Conservation (phyloP, 2,113 vertebrate genomes). For the Petromus typicus region DNA sequence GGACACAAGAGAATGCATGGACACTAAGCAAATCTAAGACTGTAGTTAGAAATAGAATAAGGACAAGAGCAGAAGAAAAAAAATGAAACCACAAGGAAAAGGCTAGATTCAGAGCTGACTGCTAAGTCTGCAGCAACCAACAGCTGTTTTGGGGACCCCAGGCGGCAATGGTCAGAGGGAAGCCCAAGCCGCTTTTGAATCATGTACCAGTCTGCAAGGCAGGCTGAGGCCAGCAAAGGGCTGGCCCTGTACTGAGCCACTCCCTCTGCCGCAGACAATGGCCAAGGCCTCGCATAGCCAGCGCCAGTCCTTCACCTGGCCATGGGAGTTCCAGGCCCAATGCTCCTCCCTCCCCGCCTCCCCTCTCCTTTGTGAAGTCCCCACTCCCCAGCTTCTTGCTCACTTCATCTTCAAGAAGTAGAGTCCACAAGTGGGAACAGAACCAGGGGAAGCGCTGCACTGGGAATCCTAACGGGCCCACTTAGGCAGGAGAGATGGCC, state of each 20-base stretch:
- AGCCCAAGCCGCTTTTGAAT: not conserved
- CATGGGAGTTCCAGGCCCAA: not conserved
- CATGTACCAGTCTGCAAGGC: not conserved
- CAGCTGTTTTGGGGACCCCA: not conserved
- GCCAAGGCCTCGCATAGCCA: not conserved
- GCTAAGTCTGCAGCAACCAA: not conserved
- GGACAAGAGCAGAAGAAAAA: not conserved
- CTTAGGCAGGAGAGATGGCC: not conserved
- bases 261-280: not conserved
- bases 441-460: not conserved
- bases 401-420: not conserved
- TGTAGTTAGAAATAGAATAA: no score
- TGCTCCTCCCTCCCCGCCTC: no score
- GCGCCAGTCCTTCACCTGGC: not conserved
- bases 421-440: not conserved
- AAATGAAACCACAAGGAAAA: not conserved
- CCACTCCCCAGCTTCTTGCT: not conserved
- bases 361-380: not conserved
- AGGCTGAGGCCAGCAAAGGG: not conserved
- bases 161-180: not conserved
- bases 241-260: not conserved
- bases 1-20: not conserved
- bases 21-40: not conserved
- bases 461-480: not conserved
- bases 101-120: not conserved